These are phyloP conservation scores for Hystrix brachyura DNA, from an alignment of 2,113 vertebrate genomes.

Conservation along the genomic window DNA sequence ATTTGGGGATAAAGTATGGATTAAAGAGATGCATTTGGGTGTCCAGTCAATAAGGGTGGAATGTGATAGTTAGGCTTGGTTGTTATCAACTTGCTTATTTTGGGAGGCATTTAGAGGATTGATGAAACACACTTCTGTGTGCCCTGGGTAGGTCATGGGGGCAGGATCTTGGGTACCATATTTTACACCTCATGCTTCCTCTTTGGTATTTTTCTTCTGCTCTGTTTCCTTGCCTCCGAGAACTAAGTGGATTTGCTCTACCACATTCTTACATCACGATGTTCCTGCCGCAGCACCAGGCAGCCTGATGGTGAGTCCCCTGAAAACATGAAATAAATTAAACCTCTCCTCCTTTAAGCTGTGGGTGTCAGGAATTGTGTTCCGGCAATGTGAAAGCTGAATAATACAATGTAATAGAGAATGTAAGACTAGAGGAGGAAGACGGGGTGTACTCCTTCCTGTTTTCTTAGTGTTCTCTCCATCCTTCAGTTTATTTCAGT, in stretches of 20 bases:
- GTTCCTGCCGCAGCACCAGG: neutral
- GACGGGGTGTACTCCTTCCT: neutral
- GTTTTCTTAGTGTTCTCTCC: neutral
- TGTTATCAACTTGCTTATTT: neutral
- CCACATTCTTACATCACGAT: neutral
- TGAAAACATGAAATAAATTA: neutral
- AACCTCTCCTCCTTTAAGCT: neutral
- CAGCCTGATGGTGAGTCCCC: neutral
- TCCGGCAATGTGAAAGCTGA: neutral
- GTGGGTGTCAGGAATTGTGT: neutral
- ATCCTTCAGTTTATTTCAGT: neutral
- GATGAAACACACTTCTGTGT: neutral
- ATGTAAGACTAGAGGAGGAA: neutral
- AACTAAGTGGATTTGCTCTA: neutral
- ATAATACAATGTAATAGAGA: neutral
- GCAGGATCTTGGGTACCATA: neutral
- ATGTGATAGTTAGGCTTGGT: neutral
- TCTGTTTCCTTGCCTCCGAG: neutral
- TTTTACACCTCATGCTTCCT: neutral
- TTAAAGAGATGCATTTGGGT: neutral
- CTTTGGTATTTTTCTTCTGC: neutral
- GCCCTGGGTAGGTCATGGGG: neutral
- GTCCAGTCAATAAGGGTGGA: neutral
- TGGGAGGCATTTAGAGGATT: neutral
- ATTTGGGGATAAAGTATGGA: neutral